Percentiles rank a stretch among this genome's conserved stretches.
Evolutionary conservation across 2,113 vertebrate species (phyloP).

Genomic region (Gallinago paraguaiae): DNA sequence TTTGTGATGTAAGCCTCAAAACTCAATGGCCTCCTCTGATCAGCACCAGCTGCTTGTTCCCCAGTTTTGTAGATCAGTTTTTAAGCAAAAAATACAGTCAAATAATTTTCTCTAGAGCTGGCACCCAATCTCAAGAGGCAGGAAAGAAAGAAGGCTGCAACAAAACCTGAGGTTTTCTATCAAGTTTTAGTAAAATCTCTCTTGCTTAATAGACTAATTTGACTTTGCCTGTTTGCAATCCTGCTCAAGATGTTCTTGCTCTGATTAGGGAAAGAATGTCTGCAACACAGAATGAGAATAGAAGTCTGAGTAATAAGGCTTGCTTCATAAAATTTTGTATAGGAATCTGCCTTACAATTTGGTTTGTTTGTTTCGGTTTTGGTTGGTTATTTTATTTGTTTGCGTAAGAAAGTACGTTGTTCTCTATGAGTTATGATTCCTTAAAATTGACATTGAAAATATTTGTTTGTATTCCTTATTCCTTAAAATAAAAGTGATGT

Average conservation of each 20-base stretch:
- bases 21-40: background rate
- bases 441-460: background rate
- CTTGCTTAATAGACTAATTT: background rate
- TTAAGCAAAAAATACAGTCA: background rate
- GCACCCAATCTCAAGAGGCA: background rate
- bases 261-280: background rate
- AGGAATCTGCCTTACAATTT: background rate
- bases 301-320: background rate
- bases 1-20: conserved; percentile 30
- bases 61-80: background rate
- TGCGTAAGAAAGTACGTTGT: background rate
- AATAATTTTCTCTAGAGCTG: background rate
- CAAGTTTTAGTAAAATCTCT: background rate
- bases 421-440: background rate
- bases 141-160: background rate
- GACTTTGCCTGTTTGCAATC: background rate
- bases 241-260: background rate
- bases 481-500: background rate
- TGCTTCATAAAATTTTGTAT: background rate
- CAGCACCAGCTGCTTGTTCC: conserved; percentile 14
- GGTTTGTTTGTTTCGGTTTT: background rate
- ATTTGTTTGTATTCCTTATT: background rate
- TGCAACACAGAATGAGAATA: background rate
- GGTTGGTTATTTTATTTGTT: background rate
- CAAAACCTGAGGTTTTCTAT: background rate